Evolutionary conservation across 2,888 invertebrate genomes (phyloP).

Genomic region (Pristionchus mayeri): DNA sequence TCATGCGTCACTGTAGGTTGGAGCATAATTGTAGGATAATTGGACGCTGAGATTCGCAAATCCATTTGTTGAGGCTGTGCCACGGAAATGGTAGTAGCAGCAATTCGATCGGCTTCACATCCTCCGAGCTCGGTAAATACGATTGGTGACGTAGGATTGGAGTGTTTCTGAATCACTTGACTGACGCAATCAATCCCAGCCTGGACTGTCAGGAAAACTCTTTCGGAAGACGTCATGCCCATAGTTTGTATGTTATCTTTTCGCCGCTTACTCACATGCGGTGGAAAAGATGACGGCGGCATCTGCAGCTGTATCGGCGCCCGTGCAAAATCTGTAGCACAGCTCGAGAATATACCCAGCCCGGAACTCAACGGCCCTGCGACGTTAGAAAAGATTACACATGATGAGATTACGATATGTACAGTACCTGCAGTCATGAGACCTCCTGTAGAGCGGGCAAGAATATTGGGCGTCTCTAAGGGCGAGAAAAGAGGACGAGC

Average conservation of each 20-base stretch:
- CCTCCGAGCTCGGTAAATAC: neutral
- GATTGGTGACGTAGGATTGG: neutral
- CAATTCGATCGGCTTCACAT: neutral
- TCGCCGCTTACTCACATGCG: neutral
- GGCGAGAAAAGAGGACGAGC: slow-evolving; percentile 46
- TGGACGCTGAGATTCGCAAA: too few relatives aligned
- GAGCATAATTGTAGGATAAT: too few relatives aligned
- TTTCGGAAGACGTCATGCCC: slow-evolving; percentile 1
- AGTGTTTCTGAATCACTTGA: neutral
- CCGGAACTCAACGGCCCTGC: slow-evolving; percentile 23
- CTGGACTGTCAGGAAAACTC: neutral
- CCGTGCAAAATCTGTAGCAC: neutral
- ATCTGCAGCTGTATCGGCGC: slow-evolving; percentile 42
- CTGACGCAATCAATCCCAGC: neutral
- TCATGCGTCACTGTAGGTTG: neutral
- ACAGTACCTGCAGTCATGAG: slow-evolving; percentile 35
- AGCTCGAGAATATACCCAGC: slow-evolving; percentile 18
- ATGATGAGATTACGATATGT: neutral
- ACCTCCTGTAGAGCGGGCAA: slow-evolving; percentile 20
- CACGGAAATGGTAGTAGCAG: neutral
- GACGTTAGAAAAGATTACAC: neutral
- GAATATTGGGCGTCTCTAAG: slow-evolving; percentile 47
- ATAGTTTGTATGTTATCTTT: slow-evolving; percentile 3
- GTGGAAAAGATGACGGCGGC: slow-evolving; percentile 33
- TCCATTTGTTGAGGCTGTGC: neutral